These are phyloP conservation scores for Agrilus mali DNA, from an alignment of 2,888 invertebrate genomes.

Conservation along the genomic window DNA sequence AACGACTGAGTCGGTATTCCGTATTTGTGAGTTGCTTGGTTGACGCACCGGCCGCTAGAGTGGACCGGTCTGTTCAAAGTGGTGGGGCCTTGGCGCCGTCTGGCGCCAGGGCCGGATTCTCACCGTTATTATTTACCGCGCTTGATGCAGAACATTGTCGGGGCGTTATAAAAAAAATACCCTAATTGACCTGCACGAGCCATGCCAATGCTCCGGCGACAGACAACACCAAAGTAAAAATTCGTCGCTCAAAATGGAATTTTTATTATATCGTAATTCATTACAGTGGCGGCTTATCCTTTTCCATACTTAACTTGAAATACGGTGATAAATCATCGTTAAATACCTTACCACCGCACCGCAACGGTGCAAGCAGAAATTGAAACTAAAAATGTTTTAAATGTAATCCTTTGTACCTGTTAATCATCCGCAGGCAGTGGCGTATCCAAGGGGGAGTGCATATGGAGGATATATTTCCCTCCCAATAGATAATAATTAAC, in stretches of 20 bases:
- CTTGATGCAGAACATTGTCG: neutral
- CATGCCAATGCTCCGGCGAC: neutral
- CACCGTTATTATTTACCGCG: constrained; percentile 15
- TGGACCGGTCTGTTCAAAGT: constrained; percentile 26
- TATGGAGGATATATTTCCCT: too few species aligned
- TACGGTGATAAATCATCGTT: too few species aligned
- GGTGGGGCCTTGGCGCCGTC: constrained; percentile 26
- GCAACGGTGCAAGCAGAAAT: too few species aligned
- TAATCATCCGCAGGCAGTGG: too few species aligned
- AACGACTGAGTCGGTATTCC: constrained; percentile 10
- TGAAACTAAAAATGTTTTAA: too few species aligned
- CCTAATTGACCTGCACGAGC: constrained; percentile 1
- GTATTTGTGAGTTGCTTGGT: constrained; percentile 6
- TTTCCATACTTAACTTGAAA: too few species aligned
- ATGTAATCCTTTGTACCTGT: too few species aligned
- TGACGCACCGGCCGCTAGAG: constrained; percentile 34
- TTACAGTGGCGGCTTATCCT: too few species aligned
- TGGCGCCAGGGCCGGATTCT: constrained; percentile 32
- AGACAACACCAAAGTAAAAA: neutral
- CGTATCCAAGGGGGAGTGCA: too few species aligned
- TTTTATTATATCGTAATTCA: neutral
- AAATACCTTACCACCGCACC: too few species aligned
- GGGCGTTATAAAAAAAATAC: neutral
- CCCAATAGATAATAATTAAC: too few species aligned
- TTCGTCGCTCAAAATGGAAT: constrained; percentile 1